Base-by-base conservation (phyloP, 2,113 vertebrate species). In the Rhipidura dahli region DNA sequence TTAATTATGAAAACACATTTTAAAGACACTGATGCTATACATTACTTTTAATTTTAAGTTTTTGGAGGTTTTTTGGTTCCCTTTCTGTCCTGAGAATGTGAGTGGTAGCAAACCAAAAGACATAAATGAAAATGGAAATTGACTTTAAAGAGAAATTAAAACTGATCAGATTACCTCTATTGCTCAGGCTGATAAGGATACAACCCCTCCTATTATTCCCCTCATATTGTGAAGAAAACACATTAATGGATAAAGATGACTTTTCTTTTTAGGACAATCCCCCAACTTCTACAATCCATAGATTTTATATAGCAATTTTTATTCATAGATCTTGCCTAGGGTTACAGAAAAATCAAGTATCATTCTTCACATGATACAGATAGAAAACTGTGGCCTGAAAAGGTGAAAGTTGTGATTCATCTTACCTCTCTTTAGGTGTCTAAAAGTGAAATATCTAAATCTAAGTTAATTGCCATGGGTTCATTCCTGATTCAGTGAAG, bases 1-100 rank as follows among this genome's bases (percentile, higher is more conserved):
- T 94, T 91, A 95, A 91, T 95, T 93, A 79, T 91, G 40, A 93
- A 95, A 89, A 96, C 31, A 87, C 47, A 37, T 79, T 93, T 89
- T 89, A 93, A 87, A 87, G 78, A 66, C 49, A 59, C 5, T 68
- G 69, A 39, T 78, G 33, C 28, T 89, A 33, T 0, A 4, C 31
- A 70, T 7, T 54, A 39, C 14, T 71, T 93, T 89, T 66, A 63
- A 87, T 87, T 54, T 89, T 35, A 87, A 82, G 16, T 1, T 5
- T 50, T 44, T 45, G 14, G 3, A 30, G 20, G 15, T 73, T 54
- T 69, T 44, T 35, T 22, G 35, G 30, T 72, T 82, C 6, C 37
- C 4, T 49, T 69, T 82, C 40, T 68, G 49, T 17, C 37, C 7
- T 77, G 37, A 53, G 22, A 54, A 72, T 76, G 11, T 40, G 53